A percentile compares a stretch with the other conserved stretches of the same genome.
Conservation (phyloP, 2,888 invertebrate species). For the Frankliniella fusca region DNA sequence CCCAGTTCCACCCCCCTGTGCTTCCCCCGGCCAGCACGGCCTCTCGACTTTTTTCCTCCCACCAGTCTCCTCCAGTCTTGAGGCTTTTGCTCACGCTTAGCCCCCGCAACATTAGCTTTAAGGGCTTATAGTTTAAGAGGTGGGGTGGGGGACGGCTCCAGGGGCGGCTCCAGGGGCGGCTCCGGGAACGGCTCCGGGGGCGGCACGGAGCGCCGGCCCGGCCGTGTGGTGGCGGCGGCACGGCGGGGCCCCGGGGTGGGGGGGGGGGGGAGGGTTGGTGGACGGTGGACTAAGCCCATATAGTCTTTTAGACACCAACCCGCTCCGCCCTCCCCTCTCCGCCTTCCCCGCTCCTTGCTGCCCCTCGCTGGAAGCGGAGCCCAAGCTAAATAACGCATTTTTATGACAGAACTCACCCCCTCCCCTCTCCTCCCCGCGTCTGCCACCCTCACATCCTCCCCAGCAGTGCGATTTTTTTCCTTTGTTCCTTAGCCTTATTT, state of each 20-base stretch:
- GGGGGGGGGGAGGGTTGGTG: neutral
- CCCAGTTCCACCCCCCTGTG: neutral
- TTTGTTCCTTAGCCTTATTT: constrained; percentile 25
- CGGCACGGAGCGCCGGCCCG: neutral
- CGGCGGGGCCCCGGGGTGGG: neutral
- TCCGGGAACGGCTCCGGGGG: neutral
- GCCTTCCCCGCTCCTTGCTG: neutral
- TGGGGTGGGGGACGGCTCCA: constrained; percentile 7
- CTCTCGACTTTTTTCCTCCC: constrained; percentile 20
- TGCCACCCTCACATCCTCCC: constrained; percentile 19
- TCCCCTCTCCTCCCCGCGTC: neutral
- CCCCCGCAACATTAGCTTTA: constrained; percentile 26
- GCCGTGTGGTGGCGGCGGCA: neutral
- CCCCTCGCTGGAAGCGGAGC: constrained; percentile 14
- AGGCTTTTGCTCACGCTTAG: constrained; percentile 24
- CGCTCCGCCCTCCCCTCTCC: neutral
- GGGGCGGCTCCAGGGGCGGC: neutral
- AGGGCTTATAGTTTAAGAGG: constrained; percentile 26
- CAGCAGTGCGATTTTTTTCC: constrained; percentile 18
- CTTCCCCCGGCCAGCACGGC: neutral
- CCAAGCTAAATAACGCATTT: constrained; percentile 26
- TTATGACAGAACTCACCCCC: constrained; percentile 23
- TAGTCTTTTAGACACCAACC: constrained; percentile 26
- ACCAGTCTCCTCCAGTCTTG: constrained; percentile 15
- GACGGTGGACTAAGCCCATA: constrained; percentile 22